Base-by-base conservation (phyloP, 2,797 vertebrate species). In the Spatula clypeata region DNA sequence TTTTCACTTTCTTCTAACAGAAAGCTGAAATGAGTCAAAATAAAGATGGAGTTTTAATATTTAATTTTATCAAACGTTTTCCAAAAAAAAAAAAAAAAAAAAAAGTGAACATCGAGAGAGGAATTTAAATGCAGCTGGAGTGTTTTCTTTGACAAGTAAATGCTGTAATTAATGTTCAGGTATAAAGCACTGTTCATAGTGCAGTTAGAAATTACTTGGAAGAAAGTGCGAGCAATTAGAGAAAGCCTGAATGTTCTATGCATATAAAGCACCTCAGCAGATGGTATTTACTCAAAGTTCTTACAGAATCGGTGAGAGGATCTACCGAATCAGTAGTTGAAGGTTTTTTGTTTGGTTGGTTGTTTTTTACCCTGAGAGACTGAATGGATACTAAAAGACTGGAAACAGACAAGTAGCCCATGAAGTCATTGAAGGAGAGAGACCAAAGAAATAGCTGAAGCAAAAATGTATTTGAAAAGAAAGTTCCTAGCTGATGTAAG, bases 401-500 rank as follows among this genome's bases (percentile, higher is more conserved):
- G 53, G 19, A 79, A 74, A 31, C 42, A 79, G 61, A 49, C 21
- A 64, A 71, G 29, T n/a, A 70, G 5, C 5, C 11, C 13, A 2
- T 45, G 27, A 6, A 26, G 13, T 71, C n/a, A 6, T 4, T 53
- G 32, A 67, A n/a, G 36, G 16, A 60, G 31, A 64, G 32, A 70
- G 31, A 34, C 4, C 82, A 51, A 23, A 71, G 27, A 12, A 6
- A 27, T 9, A 77, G 11, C 20, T 87, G 14, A 10, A 61, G 29
- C 5, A 34, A 57, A 32, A 16, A 36, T n/a, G 20, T 72, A 16
- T 4, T 6, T 6, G 0, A 21, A 23, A 72, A 82, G 13, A 79
- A 64, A 1, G 0, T 45, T 26, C 4, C 15, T 54, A 1, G 58
- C 13, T 55, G 20, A 38, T 57, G 1, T 65, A 53, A 70, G 27